phyloP scores from a whole-genome alignment of 2,113 vertebrate species.

The Dunckerocampus dactyliophorus region DNA sequence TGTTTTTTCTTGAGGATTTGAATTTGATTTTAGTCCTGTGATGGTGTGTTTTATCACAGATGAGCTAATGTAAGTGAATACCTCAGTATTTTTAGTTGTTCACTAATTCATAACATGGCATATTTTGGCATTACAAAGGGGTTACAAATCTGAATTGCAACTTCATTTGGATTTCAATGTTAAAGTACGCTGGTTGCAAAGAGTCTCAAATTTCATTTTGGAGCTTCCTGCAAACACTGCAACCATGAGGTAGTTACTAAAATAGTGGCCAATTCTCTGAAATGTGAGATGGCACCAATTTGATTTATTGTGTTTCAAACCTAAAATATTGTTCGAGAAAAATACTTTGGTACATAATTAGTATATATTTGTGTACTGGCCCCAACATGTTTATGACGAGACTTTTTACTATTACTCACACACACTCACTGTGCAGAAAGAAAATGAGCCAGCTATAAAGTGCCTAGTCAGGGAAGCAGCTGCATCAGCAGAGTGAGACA shows the following conservation, averaged over 20 bases:
- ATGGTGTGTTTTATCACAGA: too few relatives aligned
- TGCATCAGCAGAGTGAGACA: constrained; percentile 57
- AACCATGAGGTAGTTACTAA: too few relatives aligned
- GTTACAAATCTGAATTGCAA: too few relatives aligned
- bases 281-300: background rate
- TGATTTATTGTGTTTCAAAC: constrained; percentile 18
- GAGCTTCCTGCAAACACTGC: constrained; percentile 16
- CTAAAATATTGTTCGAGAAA: background rate
- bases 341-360: background rate
- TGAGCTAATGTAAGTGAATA: too few relatives aligned
- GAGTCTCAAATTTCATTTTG: constrained; percentile 26
- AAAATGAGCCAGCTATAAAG: constrained; percentile 46
- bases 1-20: too few relatives aligned
- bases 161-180: constrained; percentile 1
- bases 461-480: constrained; percentile 50
- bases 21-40: too few relatives aligned
- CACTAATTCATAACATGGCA: too few relatives aligned
- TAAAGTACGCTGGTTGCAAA: constrained; percentile 8
- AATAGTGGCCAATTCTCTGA: too few relatives aligned
- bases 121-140: too few relatives aligned
- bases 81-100: too few relatives aligned
- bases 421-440: constrained; percentile 19
- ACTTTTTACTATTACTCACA: constrained; percentile 15
- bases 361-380: too few relatives aligned
- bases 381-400: constrained; percentile 12